Conservation (phyloP, 2,113 vertebrate species). For the Vimba vimba region DNA sequence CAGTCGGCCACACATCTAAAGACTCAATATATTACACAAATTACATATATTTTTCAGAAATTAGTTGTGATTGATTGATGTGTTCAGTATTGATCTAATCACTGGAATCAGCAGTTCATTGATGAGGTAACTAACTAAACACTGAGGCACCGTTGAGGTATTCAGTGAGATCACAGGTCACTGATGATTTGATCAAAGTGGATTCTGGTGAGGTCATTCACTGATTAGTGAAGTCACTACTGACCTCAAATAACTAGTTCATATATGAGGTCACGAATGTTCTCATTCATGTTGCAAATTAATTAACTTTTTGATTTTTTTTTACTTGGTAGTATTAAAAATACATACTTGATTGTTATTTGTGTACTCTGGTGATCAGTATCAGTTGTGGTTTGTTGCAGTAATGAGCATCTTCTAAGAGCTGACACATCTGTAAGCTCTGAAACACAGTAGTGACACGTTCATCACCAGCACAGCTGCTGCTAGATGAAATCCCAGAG, state of each 20-base stretch:
- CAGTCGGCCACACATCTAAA: conserved; percentile 8
- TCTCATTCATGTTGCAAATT: background rate
- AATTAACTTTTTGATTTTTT: too few relatives aligned
- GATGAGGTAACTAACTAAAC: background rate
- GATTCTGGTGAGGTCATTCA: background rate
- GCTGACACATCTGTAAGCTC: conserved; percentile 7
- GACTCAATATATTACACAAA: too few relatives aligned
- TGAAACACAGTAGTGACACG: conserved; percentile 47
- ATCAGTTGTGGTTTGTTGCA: background rate
- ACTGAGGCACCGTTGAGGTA: background rate
- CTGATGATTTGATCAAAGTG: background rate
- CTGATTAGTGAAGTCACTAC: background rate
- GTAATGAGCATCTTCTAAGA: conserved; percentile 23
- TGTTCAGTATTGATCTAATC: background rate
- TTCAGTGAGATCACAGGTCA: conserved; percentile 25
- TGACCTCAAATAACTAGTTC: background rate
- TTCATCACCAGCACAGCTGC: conserved; percentile 69
- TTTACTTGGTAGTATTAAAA: background rate
- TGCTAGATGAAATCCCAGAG: conserved; percentile 55
- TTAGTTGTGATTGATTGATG: background rate
- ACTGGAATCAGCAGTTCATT: background rate
- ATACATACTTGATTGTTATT: background rate
- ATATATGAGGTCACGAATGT: background rate
- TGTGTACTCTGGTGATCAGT: background rate
- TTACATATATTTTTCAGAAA: background rate